A percentile compares a stretch with the other conserved stretches of the same genome.
Evolutionary conservation across 2,113 vertebrate species (phyloP).

Genomic region (Mus spicilegus): DNA sequence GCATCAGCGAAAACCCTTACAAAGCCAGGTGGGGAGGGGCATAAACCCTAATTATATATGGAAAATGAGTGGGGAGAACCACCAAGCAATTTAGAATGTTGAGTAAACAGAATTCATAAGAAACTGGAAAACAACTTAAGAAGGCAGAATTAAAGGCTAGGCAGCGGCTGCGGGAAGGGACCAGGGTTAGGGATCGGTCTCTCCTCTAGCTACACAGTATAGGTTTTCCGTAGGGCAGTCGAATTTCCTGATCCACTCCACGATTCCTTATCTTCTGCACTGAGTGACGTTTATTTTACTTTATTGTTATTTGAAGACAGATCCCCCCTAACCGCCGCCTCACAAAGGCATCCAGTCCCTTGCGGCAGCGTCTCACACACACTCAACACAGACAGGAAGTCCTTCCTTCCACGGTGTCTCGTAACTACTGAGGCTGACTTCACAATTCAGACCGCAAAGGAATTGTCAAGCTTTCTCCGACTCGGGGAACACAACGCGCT

Average conservation of each 20-base stretch:
- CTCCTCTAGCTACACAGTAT: not conserved
- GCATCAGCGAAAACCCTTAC: constrained; percentile 33
- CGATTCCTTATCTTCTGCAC: not conserved
- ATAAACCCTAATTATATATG: constrained; percentile 46
- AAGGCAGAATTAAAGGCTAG: constrained; percentile 26
- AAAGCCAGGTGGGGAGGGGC: not conserved
- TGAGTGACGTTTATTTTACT: not conserved
- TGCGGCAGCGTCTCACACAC: not conserved
- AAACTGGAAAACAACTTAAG: not conserved
- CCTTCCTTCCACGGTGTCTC: not conserved
- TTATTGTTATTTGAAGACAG: not conserved
- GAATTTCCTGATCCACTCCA: not conserved
- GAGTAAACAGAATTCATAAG: constrained; percentile 45
- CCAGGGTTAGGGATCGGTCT: not conserved
- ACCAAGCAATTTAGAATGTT: constrained; percentile 55
- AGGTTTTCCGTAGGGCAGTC: not conserved
- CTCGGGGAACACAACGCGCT: not conserved
- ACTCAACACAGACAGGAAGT: not conserved
- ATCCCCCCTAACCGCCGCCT: constrained; percentile 16
- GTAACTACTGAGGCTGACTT: not conserved
- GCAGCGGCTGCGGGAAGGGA: not conserved
- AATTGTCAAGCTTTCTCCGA: not conserved
- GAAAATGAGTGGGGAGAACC: constrained; percentile 40
- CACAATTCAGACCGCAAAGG: not conserved
- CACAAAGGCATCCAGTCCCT: not conserved